A percentile compares a stretch with the other conserved stretches of the same genome.
These are phyloP conservation scores for Rhinogobio ventralis DNA, from an alignment of 2,797 vertebrate genomes.

Conservation along the genomic window DNA sequence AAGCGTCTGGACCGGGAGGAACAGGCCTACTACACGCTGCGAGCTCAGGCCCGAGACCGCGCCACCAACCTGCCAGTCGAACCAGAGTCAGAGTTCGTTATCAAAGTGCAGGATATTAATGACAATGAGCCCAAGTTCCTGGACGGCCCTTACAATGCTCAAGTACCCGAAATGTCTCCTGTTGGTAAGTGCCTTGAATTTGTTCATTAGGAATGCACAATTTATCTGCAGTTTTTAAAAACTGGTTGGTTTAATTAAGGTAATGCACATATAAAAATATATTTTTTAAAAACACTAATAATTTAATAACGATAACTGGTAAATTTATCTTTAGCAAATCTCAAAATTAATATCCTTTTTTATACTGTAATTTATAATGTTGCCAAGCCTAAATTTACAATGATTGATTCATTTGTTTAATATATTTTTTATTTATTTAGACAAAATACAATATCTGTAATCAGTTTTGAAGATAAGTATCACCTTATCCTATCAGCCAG, in stretches of 20 bases:
- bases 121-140: slow-evolving; percentile 92
- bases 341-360: neutral
- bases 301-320: neutral
- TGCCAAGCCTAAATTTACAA: neutral
- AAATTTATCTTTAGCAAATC: neutral
- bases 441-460: neutral
- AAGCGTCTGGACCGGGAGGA: slow-evolving; percentile 91
- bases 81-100: slow-evolving; percentile 89
- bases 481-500: neutral
- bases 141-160: slow-evolving; percentile 87
- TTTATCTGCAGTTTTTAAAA: too few species aligned
- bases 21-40: slow-evolving; percentile 89
- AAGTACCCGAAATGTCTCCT: slow-evolving; percentile 88
- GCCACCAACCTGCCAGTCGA: slow-evolving; percentile 84
- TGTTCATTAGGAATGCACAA: neutral
- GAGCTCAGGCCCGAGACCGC: slow-evolving; percentile 86
- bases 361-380: neutral
- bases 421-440: neutral
- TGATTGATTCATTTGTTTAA: neutral
- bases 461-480: neutral
- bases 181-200: slow-evolving; percentile 80
- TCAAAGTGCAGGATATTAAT: slow-evolving; percentile 95
- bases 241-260: neutral
- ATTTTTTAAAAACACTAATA: neutral
- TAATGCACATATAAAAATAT: neutral